phyloP scores from a whole-genome alignment of 1,140 invertebrate species.

The Sminthurinus signatus region DNA sequence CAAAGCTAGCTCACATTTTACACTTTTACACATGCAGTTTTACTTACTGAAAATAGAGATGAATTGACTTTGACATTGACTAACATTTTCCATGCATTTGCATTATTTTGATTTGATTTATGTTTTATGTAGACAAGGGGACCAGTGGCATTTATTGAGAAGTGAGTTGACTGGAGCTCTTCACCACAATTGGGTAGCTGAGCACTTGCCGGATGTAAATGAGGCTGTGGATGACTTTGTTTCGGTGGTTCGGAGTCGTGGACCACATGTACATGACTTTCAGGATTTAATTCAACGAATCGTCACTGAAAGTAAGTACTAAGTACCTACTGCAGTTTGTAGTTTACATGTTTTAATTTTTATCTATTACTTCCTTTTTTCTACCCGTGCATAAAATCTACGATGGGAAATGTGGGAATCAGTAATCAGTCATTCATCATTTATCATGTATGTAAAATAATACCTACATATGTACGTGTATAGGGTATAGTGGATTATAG shows the following conservation, averaged over 20 bases:
- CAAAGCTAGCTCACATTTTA: background rate
- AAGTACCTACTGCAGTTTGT: too few relatives aligned
- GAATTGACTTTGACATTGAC: background rate
- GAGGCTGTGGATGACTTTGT: conserved; percentile 72
- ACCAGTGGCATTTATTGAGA: conserved; percentile 66
- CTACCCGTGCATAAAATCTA: too few relatives aligned
- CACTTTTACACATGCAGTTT: background rate
- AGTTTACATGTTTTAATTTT: too few relatives aligned
- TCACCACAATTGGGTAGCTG: conserved; percentile 64
- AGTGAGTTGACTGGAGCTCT: conserved; percentile 65
- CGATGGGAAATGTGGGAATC: too few relatives aligned
- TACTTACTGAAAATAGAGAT: background rate
- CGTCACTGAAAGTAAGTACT: conserved; percentile 67
- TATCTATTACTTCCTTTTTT: too few relatives aligned
- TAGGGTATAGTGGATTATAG: too few relatives aligned
- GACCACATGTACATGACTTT: conserved; percentile 53
- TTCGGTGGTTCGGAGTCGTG: conserved; percentile 54
- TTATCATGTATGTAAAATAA: too few relatives aligned
- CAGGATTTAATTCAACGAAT: conserved; percentile 66
- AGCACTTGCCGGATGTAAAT: conserved; percentile 69
- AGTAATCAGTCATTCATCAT: too few relatives aligned
- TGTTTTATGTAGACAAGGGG: background rate
- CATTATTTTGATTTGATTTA: too few relatives aligned
- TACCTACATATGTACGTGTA: too few relatives aligned
- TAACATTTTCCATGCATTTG: too few relatives aligned